These are phyloP conservation scores for Tamias sibiricus DNA, from an alignment of 2,113 vertebrate species.

Conservation along the genomic window DNA sequence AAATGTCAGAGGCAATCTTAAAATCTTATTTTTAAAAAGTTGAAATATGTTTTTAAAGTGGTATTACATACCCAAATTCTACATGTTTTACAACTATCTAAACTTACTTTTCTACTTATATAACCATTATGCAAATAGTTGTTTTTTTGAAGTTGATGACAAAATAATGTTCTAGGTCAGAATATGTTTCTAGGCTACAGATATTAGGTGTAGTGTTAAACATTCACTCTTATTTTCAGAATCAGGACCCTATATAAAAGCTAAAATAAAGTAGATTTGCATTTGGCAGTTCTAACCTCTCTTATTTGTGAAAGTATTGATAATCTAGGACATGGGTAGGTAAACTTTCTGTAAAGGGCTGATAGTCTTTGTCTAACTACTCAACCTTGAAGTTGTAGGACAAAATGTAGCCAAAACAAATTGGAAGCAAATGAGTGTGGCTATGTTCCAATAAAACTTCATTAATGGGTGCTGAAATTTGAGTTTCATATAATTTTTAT, in stretches of 20 bases:
- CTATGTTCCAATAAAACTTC: not conserved
- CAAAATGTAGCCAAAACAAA: not conserved
- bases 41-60: slow-evolving; percentile 35
- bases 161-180: not conserved
- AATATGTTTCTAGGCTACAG: not conserved
- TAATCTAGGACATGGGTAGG: not conserved
- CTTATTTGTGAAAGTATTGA: not conserved
- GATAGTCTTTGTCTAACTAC: not conserved
- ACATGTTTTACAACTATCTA: slow-evolving; percentile 43
- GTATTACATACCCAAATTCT: not conserved
- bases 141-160: not conserved
- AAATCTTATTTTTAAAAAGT: not conserved
- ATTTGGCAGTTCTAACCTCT: not conserved
- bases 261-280: slow-evolving; percentile 34
- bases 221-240: slow-evolving; percentile 45
- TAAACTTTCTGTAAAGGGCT: not conserved
- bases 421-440: not conserved
- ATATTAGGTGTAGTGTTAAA: slow-evolving; percentile 39
- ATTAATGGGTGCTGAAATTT: not conserved
- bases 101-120: not conserved
- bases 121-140: not conserved
- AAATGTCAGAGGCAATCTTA: not conserved
- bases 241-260: not conserved
- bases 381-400: not conserved
- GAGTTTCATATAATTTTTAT: not conserved